Conservation (phyloP, 37 sponge, comb jelly and placozoan species). For the Mnemiopsis leidyi region DNA sequence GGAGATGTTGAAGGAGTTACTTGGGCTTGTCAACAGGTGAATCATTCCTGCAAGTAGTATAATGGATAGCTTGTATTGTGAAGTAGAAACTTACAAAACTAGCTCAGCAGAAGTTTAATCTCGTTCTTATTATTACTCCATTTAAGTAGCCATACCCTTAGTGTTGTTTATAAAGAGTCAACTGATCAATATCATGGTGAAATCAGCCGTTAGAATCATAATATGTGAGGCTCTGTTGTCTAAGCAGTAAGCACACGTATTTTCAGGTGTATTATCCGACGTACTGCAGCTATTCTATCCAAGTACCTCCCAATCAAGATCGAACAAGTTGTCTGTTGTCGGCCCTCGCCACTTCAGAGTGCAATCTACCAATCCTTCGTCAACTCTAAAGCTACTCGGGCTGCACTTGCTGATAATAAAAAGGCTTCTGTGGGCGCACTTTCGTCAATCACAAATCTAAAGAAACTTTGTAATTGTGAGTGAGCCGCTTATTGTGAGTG, state of each 20-base stretch:
- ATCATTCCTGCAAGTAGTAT: neutral
- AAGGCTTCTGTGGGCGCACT: conserved; percentile 74
- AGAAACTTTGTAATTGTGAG: conserved; percentile 96
- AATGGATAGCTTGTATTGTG: neutral
- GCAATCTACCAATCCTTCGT: conserved; percentile 79
- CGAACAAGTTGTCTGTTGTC: conserved; percentile 86
- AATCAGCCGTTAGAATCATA: no score
- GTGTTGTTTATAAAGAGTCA: no score
- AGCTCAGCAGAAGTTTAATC: no score
- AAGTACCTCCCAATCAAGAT: conserved; percentile 94
- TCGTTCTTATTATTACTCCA: neutral
- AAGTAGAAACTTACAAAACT: no score
- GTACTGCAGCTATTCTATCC: conserved; percentile 88
- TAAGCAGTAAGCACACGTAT: no score
- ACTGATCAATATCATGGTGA: no score
- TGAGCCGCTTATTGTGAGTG: no score
- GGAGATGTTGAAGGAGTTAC: conserved; percentile 84
- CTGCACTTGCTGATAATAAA: neutral
- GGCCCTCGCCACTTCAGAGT: conserved; percentile 77
- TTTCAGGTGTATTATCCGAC: conserved; percentile 90
- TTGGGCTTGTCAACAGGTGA: conserved; percentile 1
- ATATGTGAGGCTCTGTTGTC: no score
- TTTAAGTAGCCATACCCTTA: no score
- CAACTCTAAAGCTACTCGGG: conserved; percentile 68
- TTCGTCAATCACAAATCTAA: conserved; percentile 86